Evolutionary conservation across 2,888 invertebrate genomes (phyloP).

Genomic region (Portevinia maculata): DNA sequence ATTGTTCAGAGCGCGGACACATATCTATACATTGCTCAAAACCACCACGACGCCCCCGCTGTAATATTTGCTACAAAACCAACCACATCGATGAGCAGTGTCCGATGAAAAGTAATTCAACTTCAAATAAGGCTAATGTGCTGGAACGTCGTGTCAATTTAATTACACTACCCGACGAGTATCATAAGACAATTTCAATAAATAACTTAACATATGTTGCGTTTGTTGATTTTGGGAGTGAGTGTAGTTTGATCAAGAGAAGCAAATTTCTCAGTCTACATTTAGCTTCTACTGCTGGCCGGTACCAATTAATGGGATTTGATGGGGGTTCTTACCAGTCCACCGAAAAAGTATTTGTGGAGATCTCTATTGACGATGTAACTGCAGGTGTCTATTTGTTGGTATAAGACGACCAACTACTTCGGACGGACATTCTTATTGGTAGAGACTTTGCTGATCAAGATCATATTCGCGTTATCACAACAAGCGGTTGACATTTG

Average conservation of each 20-base stretch:
- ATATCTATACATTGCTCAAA: too few relatives aligned
- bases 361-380: constrained; percentile 22
- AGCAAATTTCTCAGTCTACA: constrained; percentile 1
- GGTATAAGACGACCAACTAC: constrained; percentile 22
- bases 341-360: constrained; percentile 26
- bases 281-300: neutral
- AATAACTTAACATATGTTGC: constrained; percentile 16
- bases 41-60: constrained; percentile 8
- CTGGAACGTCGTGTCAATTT: constrained; percentile 10
- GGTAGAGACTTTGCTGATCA: too few relatives aligned
- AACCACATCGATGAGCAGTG: constrained; percentile 24
- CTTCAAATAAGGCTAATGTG: neutral
- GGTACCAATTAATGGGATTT: too few relatives aligned
- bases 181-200: constrained; percentile 23
- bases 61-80: constrained; percentile 5
- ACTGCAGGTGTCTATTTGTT: constrained; percentile 20
- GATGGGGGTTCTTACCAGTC: constrained; percentile 25
- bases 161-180: too few relatives aligned
- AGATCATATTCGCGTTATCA: too few relatives aligned
- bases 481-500: too few relatives aligned
- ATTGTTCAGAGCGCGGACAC: constrained; percentile 39
- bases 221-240: constrained; percentile 45
- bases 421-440: constrained; percentile 6
- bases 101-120: neutral
- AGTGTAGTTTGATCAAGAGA: constrained; percentile 23